Base-by-base conservation (phyloP, 2,888 invertebrate genomes). In the Ectemnius continuus region DNA sequence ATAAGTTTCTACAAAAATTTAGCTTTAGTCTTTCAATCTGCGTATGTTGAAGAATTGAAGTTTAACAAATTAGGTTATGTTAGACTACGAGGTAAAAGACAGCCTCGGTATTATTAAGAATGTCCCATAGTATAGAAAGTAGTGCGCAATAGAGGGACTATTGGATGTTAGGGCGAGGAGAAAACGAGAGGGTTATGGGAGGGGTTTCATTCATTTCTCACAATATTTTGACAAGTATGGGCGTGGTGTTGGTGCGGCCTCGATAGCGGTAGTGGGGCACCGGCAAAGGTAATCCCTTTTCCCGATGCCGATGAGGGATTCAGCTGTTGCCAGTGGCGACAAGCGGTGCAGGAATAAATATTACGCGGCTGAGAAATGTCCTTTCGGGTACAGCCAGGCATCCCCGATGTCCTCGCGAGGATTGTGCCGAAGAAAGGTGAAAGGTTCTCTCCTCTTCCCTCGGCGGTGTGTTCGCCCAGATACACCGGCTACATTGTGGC, bases 191-290 rank as follows among this genome's bases (percentile, higher is more conserved):
- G 28, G 36, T 36, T 36, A 36, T 36, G 36, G 58, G 52, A 56
- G 67, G 48, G 61, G 65, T 52, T 71, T n/a, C 76, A 62, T 71
- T 66, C 58, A 61, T 57, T 58, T 69, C 70, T 78, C 75, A 66
- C 81, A 89, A 90, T 91, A 89, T 91, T 91, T 88, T 90, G 90
- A 90, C 90, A 89, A 79, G 76, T 76, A 81, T 86, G 83, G 89
- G 90, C 88, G 90, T 87, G 86, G 82, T 80, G 77, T 79, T 63
- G 61, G 57, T 67, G 67, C 23, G 14, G 61, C 46, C 45, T 20
- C 56, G 56, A 46, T 61, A 62, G 14, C 20, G 48, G 23, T 8
- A 14, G 52, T 63, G n/a, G 13, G 56, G 26, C 16, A 36, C 28
- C 65, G 47, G 47, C 60, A 57, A 46, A 62, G 63, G 58, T 73